These are phyloP conservation scores for Saccopteryx leptura DNA, from an alignment of 2,113 vertebrate species.

Conservation along the genomic window DNA sequence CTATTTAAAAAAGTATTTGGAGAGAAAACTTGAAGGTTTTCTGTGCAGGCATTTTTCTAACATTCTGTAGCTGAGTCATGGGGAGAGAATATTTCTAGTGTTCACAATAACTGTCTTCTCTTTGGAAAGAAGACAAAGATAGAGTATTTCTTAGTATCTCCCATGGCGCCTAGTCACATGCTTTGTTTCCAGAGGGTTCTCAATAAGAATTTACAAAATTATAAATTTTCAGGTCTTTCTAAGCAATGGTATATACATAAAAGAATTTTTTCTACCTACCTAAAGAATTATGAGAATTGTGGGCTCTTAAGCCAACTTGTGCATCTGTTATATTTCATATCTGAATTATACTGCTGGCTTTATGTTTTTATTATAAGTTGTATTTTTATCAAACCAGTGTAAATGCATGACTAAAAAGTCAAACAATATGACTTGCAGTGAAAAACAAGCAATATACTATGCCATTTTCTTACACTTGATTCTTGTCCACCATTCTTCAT, in stretches of 20 bases:
- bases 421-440: not conserved
- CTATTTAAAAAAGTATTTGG: not conserved
- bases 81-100: not conserved
- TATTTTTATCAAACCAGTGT: slow-evolving; percentile 38
- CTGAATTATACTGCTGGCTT: slow-evolving; percentile 43
- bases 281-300: slow-evolving; percentile 36
- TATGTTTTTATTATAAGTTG: slow-evolving; percentile 41
- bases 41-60: slow-evolving; percentile 29
- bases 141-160: slow-evolving; percentile 22
- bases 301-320: not conserved
- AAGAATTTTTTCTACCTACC: not conserved
- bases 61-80: slow-evolving; percentile 17
- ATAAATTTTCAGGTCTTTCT: slow-evolving; percentile 40
- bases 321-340: slow-evolving; percentile 55
- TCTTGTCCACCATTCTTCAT: not conserved
- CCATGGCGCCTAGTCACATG: not conserved
- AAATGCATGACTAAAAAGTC: not conserved
- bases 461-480: not conserved
- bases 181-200: slow-evolving; percentile 37
- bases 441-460: not conserved
- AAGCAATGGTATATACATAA: not conserved
- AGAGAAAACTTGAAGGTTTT: slow-evolving; percentile 20
- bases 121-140: slow-evolving; percentile 24
- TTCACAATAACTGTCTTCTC: slow-evolving; percentile 49
- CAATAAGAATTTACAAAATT: slow-evolving; percentile 53